These are phyloP conservation scores for Phalloptychus januarius DNA, from an alignment of 2,797 vertebrate genomes.

Conservation along the genomic window DNA sequence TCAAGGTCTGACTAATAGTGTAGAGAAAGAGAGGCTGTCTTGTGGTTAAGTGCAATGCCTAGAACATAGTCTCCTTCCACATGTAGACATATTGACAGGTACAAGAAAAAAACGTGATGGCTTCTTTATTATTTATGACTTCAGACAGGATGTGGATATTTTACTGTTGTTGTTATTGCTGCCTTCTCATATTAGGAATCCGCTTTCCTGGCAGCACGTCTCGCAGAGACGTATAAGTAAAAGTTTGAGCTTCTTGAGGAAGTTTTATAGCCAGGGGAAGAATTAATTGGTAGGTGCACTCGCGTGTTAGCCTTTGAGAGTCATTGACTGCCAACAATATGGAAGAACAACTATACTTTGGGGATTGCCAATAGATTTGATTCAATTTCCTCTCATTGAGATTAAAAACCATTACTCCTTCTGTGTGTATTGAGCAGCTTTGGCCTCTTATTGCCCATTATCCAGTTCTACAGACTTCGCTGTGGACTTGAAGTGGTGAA, in stretches of 20 bases:
- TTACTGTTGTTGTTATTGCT: constrained; percentile 71
- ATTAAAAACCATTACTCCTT: constrained; percentile 53
- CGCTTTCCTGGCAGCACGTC: constrained; percentile 71
- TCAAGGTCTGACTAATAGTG: constrained; percentile 70
- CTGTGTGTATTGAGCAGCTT: constrained; percentile 38
- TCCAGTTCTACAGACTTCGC: constrained; percentile 28
- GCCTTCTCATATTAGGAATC: constrained; percentile 67
- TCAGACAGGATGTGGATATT: constrained; percentile 76
- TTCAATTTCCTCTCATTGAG: constrained; percentile 52
- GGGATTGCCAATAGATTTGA: constrained; percentile 59
- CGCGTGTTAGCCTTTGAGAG: constrained; percentile 47
- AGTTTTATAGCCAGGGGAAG: constrained; percentile 67
- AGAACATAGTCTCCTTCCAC: constrained; percentile 69
- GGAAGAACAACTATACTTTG: constrained; percentile 54
- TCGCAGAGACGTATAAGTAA: constrained; percentile 59
- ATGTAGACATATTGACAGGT: constrained; percentile 76
- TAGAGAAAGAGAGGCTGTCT: constrained; percentile 63
- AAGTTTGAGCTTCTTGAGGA: constrained; percentile 47
- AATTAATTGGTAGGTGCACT: constrained; percentile 52
- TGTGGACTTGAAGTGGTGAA: constrained; percentile 15
- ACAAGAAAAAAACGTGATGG: constrained; percentile 68
- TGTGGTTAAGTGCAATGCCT: constrained; percentile 81
- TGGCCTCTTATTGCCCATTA: constrained; percentile 48
- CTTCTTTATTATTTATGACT: constrained; percentile 83
- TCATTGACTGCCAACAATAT: constrained; percentile 45